These are phyloP conservation scores for Heteromormyrus szaboi DNA, from an alignment of 2,797 vertebrate genomes.

Conservation along the genomic window DNA sequence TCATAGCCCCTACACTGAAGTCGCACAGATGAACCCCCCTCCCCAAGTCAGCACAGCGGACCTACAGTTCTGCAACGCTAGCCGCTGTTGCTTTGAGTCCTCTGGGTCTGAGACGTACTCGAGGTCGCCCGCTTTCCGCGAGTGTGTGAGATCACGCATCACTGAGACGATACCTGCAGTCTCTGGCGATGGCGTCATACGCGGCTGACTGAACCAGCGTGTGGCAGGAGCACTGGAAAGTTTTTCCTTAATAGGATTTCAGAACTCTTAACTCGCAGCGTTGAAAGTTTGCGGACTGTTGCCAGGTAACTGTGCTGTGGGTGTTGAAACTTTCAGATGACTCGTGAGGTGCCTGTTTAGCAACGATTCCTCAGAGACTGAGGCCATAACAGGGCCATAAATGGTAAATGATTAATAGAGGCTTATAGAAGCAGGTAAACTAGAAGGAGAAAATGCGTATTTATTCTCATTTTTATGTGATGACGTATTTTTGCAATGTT, in stretches of 20 bases:
- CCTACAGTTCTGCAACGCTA: not conserved
- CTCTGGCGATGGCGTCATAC: not conserved
- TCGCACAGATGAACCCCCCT: not conserved
- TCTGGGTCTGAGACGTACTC: not conserved
- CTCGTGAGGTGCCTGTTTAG: not conserved
- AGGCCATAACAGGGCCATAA: slow-evolving; percentile 6
- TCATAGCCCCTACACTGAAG: not conserved
- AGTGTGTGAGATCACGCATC: not conserved
- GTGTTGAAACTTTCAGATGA: slow-evolving; percentile 11
- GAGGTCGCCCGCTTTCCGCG: not conserved
- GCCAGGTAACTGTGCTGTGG: slow-evolving; percentile 19
- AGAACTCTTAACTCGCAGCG: not conserved
- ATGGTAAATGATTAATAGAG: slow-evolving; percentile 18
- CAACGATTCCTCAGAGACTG: not conserved
- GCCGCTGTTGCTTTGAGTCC: not conserved
- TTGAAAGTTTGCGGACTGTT: slow-evolving; percentile 20
- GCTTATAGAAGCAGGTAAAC: not conserved
- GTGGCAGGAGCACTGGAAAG: slow-evolving; percentile 1
- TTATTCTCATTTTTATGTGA: not conserved
- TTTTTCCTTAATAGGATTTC: slow-evolving; percentile 23
- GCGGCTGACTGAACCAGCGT: not conserved
- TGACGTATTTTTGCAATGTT: not conserved
- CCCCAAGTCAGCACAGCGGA: not conserved
- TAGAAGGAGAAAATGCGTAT: not conserved
- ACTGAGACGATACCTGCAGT: not conserved